These are phyloP conservation scores for Euleptes europaea DNA, from an alignment of 2,113 vertebrate species.

Conservation along the genomic window DNA sequence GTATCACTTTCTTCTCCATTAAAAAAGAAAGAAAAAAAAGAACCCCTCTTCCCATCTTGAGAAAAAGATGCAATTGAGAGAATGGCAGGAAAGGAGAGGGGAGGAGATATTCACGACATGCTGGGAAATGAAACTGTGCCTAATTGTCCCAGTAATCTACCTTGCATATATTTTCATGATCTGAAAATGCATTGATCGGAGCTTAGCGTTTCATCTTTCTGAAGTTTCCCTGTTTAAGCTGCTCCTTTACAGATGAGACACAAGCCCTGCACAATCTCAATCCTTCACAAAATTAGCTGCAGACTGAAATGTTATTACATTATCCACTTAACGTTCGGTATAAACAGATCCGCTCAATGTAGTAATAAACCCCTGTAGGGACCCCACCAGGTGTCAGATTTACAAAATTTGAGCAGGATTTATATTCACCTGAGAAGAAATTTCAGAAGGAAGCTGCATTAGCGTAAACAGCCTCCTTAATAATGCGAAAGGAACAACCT, in stretches of 20 bases:
- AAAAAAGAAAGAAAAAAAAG: background rate
- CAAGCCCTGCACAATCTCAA: background rate
- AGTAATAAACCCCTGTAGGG: slow-evolving; percentile 15
- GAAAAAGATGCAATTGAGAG: background rate
- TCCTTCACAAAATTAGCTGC: slow-evolving; percentile 11
- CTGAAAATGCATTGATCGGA: slow-evolving; percentile 1
- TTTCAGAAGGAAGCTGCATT: background rate
- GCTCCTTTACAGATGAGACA: slow-evolving; percentile 11
- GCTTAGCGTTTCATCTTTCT: background rate
- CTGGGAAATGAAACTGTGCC: slow-evolving; percentile 22
- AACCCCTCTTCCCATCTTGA: background rate
- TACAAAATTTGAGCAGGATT: slow-evolving; percentile 10
- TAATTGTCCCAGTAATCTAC: slow-evolving; percentile 6
- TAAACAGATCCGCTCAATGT: background rate
- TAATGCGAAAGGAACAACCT: background rate
- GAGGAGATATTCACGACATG: background rate
- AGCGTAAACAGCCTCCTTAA: background rate
- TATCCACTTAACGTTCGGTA: slow-evolving; percentile 16
- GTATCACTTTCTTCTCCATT: background rate
- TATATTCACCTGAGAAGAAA: slow-evolving; percentile 20
- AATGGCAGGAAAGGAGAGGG: background rate
- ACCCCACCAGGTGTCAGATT: background rate
- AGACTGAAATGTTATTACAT: slow-evolving; percentile 26
- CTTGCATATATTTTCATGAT: background rate
- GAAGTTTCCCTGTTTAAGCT: background rate